Base-by-base conservation (phyloP, 1,140 invertebrate species). In the Bacillus rossius region DNA sequence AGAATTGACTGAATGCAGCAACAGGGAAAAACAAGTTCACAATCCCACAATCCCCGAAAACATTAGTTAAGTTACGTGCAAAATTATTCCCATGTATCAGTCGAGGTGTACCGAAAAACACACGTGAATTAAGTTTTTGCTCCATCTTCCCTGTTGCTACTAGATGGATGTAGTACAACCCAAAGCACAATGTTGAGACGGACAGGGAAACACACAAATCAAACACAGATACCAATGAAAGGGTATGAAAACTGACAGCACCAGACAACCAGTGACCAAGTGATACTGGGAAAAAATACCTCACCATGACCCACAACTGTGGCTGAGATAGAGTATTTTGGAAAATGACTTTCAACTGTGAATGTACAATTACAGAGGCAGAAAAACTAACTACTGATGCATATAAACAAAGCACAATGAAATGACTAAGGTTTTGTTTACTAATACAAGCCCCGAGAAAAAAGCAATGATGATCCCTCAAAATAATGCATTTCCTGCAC, bases 391-490 rank as follows among this genome's bases (percentile, higher is more conserved):
- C 10, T 10, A 57, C 19, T 1, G 26, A 25, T 0, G 26, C 37
- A 49, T 57, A 57, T n/a, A 49, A 37, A 20, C 25, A 50, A 3
- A 57, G 43, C n/a, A 57, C 29, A 4, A 57, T 48, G 49, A 57
- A 57, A 20, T 57, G 47, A 20, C 25, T 17, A 20, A 50, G 38
- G 14, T 57, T 57, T 19, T 57, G n/a, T 8, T 23, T 19, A 34
- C 25, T 49, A 2, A 57, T 57, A 47, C 55, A 57, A 10, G 55
- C 16, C 10, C 55, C 55, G 3, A 57, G 25, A 49, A 57, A 57
- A 5, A 57, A 47, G 19, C 55, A 57, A 22, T 57, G 55, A 29
- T 57, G 55, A 17, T 57, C 55, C 23, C 55, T 16, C 8, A 23
- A 2, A 8, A 57, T n/a, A 40, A 57, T 7, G 26, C 55, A 57